Evolutionary conservation across 64 coral and sea anemone species (phyloP).

Genomic region (Pachyseris speciosa): DNA sequence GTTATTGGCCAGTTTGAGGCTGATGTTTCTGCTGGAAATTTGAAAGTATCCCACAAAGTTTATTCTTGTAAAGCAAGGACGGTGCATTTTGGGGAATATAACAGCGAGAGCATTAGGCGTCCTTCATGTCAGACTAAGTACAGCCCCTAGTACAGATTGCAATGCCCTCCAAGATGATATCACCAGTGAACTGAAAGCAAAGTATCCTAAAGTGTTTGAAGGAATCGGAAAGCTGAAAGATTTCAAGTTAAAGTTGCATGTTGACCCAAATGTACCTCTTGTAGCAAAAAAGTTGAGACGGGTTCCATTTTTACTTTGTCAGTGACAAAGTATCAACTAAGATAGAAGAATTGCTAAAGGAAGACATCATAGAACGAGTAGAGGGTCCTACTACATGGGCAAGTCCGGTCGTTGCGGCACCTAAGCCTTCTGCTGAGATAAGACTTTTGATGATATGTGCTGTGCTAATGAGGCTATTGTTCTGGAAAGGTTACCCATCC

Average conservation of each 20-base stretch:
- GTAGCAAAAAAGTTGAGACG: background rate
- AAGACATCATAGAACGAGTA: slow-evolving; percentile 26
- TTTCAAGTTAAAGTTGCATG: too few species aligned
- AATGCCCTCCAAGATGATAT: too few species aligned
- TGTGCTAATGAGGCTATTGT: slow-evolving; percentile 2
- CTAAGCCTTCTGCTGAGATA: background rate
- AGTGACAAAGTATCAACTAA: background rate
- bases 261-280: too few species aligned
- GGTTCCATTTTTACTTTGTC: background rate
- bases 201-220: too few species aligned
- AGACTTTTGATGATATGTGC: background rate
- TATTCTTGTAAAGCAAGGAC: too few species aligned
- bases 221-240: too few species aligned
- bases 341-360: background rate
- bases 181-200: too few species aligned
- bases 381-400: slow-evolving; percentile 35
- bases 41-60: background rate
- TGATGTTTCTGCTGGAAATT: background rate
- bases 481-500: background rate
- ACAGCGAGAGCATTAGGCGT: too few species aligned
- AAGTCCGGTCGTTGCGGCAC: slow-evolving; percentile 19
- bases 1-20: background rate
- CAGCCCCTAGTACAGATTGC: too few species aligned
- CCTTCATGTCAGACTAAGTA: too few species aligned
- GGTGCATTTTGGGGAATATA: too few species aligned